These are phyloP conservation scores for Meghimatium bilineatum DNA, from an alignment of 2,888 invertebrate genomes.

Conservation along the genomic window DNA sequence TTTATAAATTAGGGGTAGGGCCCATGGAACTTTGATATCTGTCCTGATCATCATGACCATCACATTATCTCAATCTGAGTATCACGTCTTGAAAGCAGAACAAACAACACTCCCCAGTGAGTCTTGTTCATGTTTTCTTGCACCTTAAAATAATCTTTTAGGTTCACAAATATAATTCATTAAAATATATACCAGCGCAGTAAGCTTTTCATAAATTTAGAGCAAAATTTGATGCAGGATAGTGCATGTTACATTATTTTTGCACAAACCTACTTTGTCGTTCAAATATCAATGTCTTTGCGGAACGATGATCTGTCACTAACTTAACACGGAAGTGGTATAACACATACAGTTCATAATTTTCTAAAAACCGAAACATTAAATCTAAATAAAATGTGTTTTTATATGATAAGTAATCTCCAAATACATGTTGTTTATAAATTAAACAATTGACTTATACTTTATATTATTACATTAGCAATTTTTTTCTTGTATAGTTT, in stretches of 20 bases:
- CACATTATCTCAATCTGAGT: no score
- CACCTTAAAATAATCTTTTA: no score
- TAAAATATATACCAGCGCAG: no score
- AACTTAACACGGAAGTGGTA: constrained; percentile 45
- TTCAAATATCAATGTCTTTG: neutral
- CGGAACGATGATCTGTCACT: constrained; percentile 47
- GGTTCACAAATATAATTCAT: no score
- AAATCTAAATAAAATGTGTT: constrained; percentile 7
- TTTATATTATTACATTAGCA: neutral
- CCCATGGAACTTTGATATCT: no score
- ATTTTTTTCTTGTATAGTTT: neutral
- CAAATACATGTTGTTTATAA: neutral
- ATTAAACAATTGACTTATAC: neutral
- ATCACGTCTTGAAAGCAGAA: no score
- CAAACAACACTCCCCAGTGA: no score
- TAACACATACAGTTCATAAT: neutral
- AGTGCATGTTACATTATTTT: neutral
- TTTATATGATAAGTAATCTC: neutral
- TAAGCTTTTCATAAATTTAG: no score
- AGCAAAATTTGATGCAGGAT: neutral
- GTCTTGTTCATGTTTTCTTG: no score
- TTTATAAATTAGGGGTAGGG: no score
- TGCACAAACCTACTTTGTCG: neutral
- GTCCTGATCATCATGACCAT: no score
- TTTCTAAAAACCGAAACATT: neutral